Percentiles rank a stretch among this genome's conserved stretches.
Evolutionary conservation across 1,140 invertebrate genomes (phyloP).

Genomic region (Dreissena polymorpha): DNA sequence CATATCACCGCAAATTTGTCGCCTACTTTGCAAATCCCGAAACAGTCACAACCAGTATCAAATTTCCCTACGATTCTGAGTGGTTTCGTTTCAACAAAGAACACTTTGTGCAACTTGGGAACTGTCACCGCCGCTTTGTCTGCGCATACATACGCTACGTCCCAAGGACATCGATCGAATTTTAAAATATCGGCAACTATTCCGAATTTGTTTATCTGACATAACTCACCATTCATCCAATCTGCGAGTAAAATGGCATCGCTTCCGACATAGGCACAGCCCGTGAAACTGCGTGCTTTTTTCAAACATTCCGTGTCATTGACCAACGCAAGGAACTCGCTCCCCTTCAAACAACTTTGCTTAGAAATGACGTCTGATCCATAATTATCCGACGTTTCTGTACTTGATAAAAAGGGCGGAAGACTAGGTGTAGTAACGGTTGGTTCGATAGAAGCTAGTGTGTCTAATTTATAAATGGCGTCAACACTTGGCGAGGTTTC

Average conservation of each 20-base stretch:
- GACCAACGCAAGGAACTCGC: not conserved
- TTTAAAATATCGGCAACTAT: slow-evolving; percentile 20
- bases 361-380: no score
- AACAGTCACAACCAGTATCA: slow-evolving; percentile 34
- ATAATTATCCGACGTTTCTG: no score
- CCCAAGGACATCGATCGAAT: slow-evolving; percentile 42
- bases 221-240: slow-evolving; percentile 22
- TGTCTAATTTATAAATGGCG: not conserved
- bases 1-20: slow-evolving; percentile 35
- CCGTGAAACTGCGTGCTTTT: slow-evolving; percentile 24
- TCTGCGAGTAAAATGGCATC: slow-evolving; percentile 33
- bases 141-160: not conserved
- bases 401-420: slow-evolving; percentile 36
- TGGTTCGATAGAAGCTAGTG: not conserved
- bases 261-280: slow-evolving; percentile 23
- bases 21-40: slow-evolving; percentile 39
- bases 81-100: slow-evolving; percentile 41
- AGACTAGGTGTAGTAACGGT: slow-evolving; percentile 2
- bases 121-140: slow-evolving; percentile 37
- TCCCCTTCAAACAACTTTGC: no score
- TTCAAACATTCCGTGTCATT: not conserved
- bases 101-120: slow-evolving; percentile 25
- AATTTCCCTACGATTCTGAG: slow-evolving; percentile 22
- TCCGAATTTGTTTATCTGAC: slow-evolving; percentile 26
- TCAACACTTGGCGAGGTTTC: not conserved